Evolutionary conservation across 2,888 invertebrate species (phyloP), one percentile per base, ranked within the genome.

Genomic region (Antheraea yamamai): DNA sequence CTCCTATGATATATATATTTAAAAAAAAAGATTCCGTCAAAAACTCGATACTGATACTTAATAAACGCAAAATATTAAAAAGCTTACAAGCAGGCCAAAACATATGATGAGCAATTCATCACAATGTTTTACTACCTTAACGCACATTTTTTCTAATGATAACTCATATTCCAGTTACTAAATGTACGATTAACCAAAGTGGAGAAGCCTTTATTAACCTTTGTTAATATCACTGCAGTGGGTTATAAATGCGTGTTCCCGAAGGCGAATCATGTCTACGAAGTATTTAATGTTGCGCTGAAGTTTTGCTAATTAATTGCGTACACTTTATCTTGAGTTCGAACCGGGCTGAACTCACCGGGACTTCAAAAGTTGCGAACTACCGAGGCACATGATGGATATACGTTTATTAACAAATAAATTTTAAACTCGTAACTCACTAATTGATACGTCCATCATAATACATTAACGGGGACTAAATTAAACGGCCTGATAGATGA

Each of bases 251-350:
- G 70, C 70, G 20, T 26, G 58, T 61, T 35, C 18, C 47, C 71
- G 58, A 74, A 71, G 70, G 8, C 52, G 47, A 71, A 39, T 58
- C 74, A 35, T 61, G 26, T 61, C 74, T 74, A 35, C 61, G 70
- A 55, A 55, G 55, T 74, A 70, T 70, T 70, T 55, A 73, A 66
- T 79, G 79, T 79, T 79, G 86, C 84, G 85, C 84, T 86, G 85
- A 79, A 90, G 85, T 89, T 89, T 84, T 77, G 78, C 83, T 88
- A 89, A 89, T 91, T 91, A 89, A 91, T 90, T 88, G 85, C 83
- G 77, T 83, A 83, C 87, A 85, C 88, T 89, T 87, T 88, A 89
- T 87, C 87, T 85, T 81, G 78, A 82, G 85, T 85, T 88, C 83
- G 81, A 81, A 81, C 76, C 79, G 79, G 74, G 76, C 77, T 76